phyloP scores from a whole-genome alignment of 2,797 vertebrate species.

The Typhlichthys subterraneus region DNA sequence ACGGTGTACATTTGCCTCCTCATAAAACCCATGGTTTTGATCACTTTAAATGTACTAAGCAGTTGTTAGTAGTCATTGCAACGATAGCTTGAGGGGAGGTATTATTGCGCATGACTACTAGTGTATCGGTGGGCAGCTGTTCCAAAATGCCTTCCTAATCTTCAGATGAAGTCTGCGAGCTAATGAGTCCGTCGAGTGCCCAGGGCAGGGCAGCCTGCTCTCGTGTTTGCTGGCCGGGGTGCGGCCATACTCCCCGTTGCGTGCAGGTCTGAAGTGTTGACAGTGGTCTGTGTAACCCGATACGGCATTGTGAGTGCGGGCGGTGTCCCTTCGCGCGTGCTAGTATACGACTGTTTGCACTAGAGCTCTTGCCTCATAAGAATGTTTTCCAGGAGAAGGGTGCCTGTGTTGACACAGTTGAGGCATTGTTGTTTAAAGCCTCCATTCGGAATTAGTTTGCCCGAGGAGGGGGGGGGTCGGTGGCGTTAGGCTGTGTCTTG shows the following conservation, averaged over 20 bases:
- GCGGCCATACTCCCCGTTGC: conserved; percentile 55
- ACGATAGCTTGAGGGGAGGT: no score
- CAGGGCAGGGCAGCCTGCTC: conserved; percentile 54
- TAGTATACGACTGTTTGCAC: conserved; percentile 36
- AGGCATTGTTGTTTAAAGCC: conserved; percentile 82
- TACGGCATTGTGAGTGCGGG: conserved; percentile 54
- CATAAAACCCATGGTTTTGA: no score
- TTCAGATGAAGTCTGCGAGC: conserved; percentile 59
- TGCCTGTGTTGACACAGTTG: conserved; percentile 86
- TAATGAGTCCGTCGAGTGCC: conserved; percentile 63
- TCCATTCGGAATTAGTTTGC: conserved; percentile 77
- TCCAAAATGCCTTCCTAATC: conserved; percentile 69
- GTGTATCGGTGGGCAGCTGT: conserved; percentile 63
- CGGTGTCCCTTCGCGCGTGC: conserved; percentile 6
- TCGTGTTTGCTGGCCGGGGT: conserved; percentile 53
- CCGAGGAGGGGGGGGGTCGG: conserved; percentile 30
- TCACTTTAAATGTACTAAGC: not conserved
- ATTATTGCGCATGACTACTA: conserved; percentile 6
- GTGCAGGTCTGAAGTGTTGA: conserved; percentile 75
- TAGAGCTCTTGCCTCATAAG: conserved; percentile 54
- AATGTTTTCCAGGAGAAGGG: conserved; percentile 68
- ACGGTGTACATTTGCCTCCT: no score
- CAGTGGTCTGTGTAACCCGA: conserved; percentile 61
- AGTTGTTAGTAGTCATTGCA: not conserved
- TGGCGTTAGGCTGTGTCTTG: conserved; percentile 66